Conservation (phyloP, 2,888 invertebrate genomes). For the Hydropsyche betteni region DNA sequence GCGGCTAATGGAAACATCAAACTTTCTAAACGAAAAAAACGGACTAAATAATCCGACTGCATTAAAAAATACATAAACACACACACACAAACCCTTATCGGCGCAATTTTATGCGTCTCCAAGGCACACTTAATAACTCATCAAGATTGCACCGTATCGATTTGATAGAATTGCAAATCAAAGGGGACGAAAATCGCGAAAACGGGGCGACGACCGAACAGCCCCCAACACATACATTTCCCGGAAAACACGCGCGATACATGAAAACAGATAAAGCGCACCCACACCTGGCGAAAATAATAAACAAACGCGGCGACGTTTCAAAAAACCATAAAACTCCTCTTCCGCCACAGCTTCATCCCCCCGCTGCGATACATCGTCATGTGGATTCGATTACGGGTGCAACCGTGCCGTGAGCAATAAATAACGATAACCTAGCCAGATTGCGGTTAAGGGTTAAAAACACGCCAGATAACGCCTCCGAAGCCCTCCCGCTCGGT, state of each 20-base stretch:
- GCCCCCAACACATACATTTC: background rate
- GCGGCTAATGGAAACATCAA: background rate
- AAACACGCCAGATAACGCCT: constrained; percentile 39
- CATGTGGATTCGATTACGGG: constrained; percentile 33
- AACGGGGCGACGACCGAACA: background rate
- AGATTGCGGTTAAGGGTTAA: constrained; percentile 41
- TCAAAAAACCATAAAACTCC: background rate
- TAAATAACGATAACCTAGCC: constrained; percentile 48
- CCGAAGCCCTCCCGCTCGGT: background rate
- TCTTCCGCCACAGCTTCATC: constrained; percentile 1
- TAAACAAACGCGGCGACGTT: background rate
- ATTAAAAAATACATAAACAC: no score
- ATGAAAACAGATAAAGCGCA: background rate
- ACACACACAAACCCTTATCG: background rate
- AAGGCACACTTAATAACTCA: constrained; percentile 1
- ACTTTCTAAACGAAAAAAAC: constrained; percentile 3
- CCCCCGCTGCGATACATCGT: constrained; percentile 10
- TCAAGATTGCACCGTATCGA: constrained; percentile 21
- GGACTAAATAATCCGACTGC: no score
- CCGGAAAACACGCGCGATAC: background rate
- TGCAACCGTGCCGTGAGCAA: constrained; percentile 43
- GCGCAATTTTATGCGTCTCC: background rate
- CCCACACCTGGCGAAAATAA: background rate
- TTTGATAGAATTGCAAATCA: constrained; percentile 14
- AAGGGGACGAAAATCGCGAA: constrained; percentile 14